Evolutionary conservation across 2,888 invertebrate species (phyloP).

Genomic region (Agrilus cyanescens): DNA sequence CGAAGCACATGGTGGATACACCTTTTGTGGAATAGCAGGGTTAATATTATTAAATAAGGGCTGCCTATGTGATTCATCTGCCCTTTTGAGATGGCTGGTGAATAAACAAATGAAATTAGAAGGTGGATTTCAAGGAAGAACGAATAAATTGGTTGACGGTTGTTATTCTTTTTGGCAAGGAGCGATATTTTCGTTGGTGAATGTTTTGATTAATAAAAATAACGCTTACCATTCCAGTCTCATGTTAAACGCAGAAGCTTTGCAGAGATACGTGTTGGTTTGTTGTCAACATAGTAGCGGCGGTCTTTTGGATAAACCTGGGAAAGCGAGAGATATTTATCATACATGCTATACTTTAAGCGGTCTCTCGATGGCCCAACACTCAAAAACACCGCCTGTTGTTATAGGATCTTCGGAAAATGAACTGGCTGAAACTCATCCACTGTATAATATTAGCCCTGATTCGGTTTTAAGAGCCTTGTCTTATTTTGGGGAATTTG

Average conservation of each 20-base stretch:
- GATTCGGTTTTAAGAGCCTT: slow-evolving; percentile 44
- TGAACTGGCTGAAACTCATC: slow-evolving; percentile 64
- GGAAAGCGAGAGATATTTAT: slow-evolving; percentile 83
- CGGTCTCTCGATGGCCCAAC: slow-evolving; percentile 89
- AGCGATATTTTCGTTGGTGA: slow-evolving; percentile 75
- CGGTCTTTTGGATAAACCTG: slow-evolving; percentile 92
- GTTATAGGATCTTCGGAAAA: slow-evolving; percentile 57
- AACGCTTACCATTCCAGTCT: slow-evolving; percentile 40
- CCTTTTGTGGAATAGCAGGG: slow-evolving; percentile 91
- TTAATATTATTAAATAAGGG: slow-evolving; percentile 70
- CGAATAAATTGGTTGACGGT: slow-evolving; percentile 96
- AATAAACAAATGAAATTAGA: slow-evolving; percentile 88
- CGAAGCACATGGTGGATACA: slow-evolving; percentile 99
- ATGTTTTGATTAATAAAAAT: slow-evolving; percentile 34
- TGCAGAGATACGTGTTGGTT: slow-evolving; percentile 89
- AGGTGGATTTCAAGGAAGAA: slow-evolving; percentile 95
- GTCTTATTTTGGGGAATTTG: slow-evolving; percentile 33
- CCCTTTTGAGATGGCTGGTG: slow-evolving; percentile 75
- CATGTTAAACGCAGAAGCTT: slow-evolving; percentile 74
- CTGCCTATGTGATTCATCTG: slow-evolving; percentile 60
- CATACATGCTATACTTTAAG: slow-evolving; percentile 95
- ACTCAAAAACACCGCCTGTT: slow-evolving; percentile 27
- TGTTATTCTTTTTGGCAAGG: slow-evolving; percentile 99
- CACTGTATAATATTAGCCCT: slow-evolving; percentile 71
- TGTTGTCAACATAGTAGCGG: slow-evolving; percentile 84